Evolutionary conservation across 2,888 invertebrate genomes (phyloP), one percentile per base, ranked within the genome.

Genomic region (Gortyna flavago): DNA sequence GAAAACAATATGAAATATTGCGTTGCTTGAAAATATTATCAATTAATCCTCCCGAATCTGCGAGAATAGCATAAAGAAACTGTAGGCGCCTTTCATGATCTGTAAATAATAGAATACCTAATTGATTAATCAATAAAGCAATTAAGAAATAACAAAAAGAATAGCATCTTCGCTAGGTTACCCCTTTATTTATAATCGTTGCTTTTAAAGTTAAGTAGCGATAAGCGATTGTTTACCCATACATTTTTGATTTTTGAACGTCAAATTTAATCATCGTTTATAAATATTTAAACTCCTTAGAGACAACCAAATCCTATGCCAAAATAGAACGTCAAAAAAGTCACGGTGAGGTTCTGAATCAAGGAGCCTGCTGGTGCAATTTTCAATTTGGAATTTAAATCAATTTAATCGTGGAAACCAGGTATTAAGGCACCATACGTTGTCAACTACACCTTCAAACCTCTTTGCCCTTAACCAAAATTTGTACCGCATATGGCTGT

Each of bases 61-160:
- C 4, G 93, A 92, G 59, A 95, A 91, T 44, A 95, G 78, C 3
- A 95, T 94, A 84, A 91, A 94, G 81, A 94, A 94, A 75, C 94
- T 95, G 89, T 95, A 95, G 1, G 94, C 89, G 2, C 93, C 91
- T 87, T 93, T 95, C 51, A 95, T 85, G 9, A 95, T 92, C 95
- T 95, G 93, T 59, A 86, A 77, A 66, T 66, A 76, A 62, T 21
- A 59, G 16, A 59, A 51, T 9, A 73, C 4, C 0, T 29, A 41
- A n/a, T 29, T 69, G 11, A 41, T 59, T 35, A 44, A 35, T 41
- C 13, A 64, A 41, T 8, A 41, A 68, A 78, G 18, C 8, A 51
- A 48, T 18, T 65, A 41, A 41, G 29, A 29, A 66, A 1, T 25
- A n/a, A 68, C 35, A 25, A 35, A 35, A 35, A 51, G 3, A n/a